Conservation (phyloP, 2,797 vertebrate species). For the Sciurus vulgaris region DNA sequence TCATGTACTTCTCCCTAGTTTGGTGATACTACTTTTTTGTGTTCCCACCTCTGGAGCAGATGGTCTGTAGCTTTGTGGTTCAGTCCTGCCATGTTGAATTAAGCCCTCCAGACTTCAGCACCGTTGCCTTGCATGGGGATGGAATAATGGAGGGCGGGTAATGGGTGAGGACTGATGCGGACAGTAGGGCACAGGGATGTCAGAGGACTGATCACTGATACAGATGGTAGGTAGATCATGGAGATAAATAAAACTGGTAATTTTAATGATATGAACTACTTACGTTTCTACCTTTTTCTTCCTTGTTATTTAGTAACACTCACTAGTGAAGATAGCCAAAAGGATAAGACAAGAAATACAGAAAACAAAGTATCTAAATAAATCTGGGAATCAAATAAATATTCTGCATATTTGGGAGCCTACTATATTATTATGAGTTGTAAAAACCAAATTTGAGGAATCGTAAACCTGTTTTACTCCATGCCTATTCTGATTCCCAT, state of each 20-base stretch:
- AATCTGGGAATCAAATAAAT: slow-evolving; percentile 8
- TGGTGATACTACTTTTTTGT: slow-evolving; percentile 5
- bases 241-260: not conserved
- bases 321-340: not conserved
- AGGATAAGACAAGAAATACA: not conserved
- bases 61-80: not conserved
- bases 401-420: not conserved
- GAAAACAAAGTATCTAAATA: not conserved
- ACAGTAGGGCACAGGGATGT: not conserved
- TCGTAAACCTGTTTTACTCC: not conserved
- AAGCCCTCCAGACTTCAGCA: not conserved
- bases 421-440: not conserved
- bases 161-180: not conserved
- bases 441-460: slow-evolving; percentile 12
- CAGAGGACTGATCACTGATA: not conserved
- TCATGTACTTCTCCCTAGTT: not conserved
- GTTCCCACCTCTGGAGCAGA: not conserved
- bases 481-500: not conserved
- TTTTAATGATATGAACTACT: slow-evolving; percentile 7
- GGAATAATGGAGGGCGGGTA: not conserved
- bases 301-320: not conserved
- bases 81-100: not conserved
- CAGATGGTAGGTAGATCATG: not conserved
- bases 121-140: not conserved
- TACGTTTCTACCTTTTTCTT: not conserved